Evolutionary conservation across 2,888 invertebrate genomes (phyloP).

Genomic region (Hymenopus coronatus): DNA sequence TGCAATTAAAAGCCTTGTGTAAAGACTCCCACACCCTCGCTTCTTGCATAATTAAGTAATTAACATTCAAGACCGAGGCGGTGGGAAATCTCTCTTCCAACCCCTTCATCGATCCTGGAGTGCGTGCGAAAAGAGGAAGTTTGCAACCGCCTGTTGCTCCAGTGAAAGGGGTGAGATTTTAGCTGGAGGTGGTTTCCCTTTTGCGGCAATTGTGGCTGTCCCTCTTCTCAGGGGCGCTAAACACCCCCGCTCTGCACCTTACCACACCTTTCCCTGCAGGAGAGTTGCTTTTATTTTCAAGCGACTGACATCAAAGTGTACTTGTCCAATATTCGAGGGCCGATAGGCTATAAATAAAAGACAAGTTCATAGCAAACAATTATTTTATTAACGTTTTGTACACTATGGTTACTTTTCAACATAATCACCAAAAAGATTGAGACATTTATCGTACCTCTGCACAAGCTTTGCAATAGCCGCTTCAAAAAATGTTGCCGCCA

Average conservation of each 20-base stretch:
- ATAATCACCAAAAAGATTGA: too few species aligned
- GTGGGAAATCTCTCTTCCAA: neutral
- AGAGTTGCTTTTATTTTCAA: neutral
- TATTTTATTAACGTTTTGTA: too few species aligned
- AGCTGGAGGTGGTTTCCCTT: neutral
- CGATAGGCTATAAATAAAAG: too few species aligned
- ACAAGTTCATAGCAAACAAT: too few species aligned
- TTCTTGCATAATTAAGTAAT: constrained; percentile 34
- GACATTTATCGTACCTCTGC: too few species aligned
- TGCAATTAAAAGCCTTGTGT: constrained; percentile 25
- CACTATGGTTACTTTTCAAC: too few species aligned
- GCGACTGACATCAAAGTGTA: too few species aligned
- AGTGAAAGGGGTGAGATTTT: neutral
- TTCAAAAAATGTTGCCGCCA: too few species aligned
- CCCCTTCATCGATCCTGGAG: constrained; percentile 17
- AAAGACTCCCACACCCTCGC: constrained; percentile 5
- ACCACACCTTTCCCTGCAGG: neutral
- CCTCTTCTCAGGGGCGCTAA: neutral
- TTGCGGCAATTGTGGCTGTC: neutral
- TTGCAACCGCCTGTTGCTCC: constrained; percentile 21
- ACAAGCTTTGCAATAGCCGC: too few species aligned
- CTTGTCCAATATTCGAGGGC: too few species aligned
- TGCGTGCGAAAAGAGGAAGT: neutral
- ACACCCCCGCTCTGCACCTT: neutral
- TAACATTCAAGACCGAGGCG: constrained; percentile 26